Conservation (phyloP, 2,797 vertebrate genomes). For the Dermochelys coriacea region DNA sequence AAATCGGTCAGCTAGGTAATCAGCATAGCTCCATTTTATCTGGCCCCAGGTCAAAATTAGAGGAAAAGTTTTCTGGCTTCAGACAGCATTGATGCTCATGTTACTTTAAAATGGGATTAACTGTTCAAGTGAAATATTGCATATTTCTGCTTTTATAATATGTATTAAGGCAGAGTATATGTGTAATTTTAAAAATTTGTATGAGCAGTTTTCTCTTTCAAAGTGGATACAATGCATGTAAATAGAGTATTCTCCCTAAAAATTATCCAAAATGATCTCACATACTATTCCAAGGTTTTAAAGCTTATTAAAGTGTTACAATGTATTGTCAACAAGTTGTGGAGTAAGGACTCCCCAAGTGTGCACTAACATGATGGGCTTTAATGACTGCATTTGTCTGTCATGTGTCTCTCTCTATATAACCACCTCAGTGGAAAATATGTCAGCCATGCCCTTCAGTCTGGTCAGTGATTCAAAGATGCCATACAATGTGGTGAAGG, state of each 20-base stretch:
- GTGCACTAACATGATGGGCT: not conserved
- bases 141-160: not conserved
- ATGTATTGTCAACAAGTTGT: not conserved
- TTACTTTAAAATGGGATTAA: not conserved
- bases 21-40: not conserved
- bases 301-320: no score
- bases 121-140: not conserved
- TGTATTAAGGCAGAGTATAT: not conserved
- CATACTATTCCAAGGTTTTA: no score
- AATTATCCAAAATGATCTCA: not conserved
- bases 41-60: not conserved
- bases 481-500: not conserved
- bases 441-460: not conserved
- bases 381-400: not conserved
- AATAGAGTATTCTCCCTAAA: not conserved
- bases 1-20: not conserved
- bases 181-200: not conserved
- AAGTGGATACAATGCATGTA: not conserved
- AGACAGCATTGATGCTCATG: not conserved
- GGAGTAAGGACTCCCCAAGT: not conserved
- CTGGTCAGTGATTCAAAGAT: not conserved
- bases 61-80: not conserved
- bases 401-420: accelerated
- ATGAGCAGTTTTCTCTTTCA: not conserved
- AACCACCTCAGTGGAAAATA: not conserved